Conservation (phyloP, 92 coral and sea anemone genomes). For the Nematostella vectensis region DNA sequence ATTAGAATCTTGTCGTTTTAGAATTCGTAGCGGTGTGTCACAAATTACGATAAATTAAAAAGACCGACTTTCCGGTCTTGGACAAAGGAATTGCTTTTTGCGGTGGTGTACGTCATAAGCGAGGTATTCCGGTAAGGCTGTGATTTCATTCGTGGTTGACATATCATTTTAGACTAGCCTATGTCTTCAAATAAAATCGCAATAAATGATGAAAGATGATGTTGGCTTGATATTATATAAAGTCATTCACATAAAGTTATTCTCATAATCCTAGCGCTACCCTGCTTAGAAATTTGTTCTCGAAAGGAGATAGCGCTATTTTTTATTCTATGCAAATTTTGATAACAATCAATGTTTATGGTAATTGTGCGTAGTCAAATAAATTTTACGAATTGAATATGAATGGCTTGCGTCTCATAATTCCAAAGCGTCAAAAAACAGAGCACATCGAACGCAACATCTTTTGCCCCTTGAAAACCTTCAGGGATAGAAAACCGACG, state of each 20-base stretch:
- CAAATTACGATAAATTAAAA: neutral
- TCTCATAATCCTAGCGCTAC: too few relatives aligned
- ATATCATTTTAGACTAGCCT: neutral
- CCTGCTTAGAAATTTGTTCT: too few relatives aligned
- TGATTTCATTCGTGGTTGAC: neutral
- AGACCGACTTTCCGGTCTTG: neutral
- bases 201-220: neutral
- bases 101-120: neutral
- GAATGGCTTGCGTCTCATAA: conserved; percentile 1
- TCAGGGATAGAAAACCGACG: neutral
- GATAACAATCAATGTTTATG: neutral
- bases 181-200: neutral
- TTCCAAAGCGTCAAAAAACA: neutral
- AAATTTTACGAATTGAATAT: neutral
- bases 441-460: neutral
- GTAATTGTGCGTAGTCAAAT: conserved; percentile 2
- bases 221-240: too few relatives aligned
- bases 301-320: too few relatives aligned
- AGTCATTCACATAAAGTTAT: too few relatives aligned
- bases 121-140: neutral
- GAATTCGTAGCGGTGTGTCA: neutral
- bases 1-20: too few relatives aligned
- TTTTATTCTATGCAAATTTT: neutral
- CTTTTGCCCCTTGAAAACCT: neutral
- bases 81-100: neutral